A percentile compares a stretch with the other conserved stretches of the same genome.
phyloP scores from a whole-genome alignment of 2,797 vertebrate species.

The Taenioides sp. region DNA sequence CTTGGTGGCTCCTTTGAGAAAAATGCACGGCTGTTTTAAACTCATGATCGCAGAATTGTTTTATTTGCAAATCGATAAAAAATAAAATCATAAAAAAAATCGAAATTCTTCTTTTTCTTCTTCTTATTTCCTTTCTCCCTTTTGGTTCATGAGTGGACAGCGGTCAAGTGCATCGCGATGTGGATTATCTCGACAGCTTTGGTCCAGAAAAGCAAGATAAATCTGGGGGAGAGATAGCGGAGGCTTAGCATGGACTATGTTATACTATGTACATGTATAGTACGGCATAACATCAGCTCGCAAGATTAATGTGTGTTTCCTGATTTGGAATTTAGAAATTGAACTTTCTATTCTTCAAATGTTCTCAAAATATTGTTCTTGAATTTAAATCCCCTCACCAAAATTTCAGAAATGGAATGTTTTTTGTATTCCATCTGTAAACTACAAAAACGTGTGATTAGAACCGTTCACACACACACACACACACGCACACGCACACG shows the following conservation, averaged over 20 bases:
- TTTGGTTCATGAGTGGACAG: constrained; percentile 32
- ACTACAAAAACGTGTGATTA: no score
- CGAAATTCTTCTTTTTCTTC: neutral
- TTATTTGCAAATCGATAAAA: neutral
- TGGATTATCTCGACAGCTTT: constrained; percentile 74
- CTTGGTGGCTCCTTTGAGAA: constrained; percentile 69
- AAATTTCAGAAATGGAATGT: no score
- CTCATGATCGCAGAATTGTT: constrained; percentile 53
- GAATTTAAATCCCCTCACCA: neutral
- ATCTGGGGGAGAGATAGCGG: constrained; percentile 1
- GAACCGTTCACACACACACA: no score
- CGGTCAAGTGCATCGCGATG: constrained; percentile 37
- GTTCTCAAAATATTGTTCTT: neutral
- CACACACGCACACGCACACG: no score
- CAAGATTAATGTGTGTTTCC: no score
- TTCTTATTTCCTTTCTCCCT: constrained; percentile 11
- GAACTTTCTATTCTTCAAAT: no score
- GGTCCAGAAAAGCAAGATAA: constrained; percentile 50
- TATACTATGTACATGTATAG: constrained; percentile 5
- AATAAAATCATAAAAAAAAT: neutral
- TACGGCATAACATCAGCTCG: neutral
- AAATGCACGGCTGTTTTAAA: constrained; percentile 76
- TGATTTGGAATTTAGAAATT: neutral
- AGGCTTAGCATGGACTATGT: constrained; percentile 50
- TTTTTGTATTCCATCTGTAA: neutral